These are phyloP conservation scores for Batillaria attramentaria DNA, from an alignment of 1,140 invertebrate species.

Conservation along the genomic window DNA sequence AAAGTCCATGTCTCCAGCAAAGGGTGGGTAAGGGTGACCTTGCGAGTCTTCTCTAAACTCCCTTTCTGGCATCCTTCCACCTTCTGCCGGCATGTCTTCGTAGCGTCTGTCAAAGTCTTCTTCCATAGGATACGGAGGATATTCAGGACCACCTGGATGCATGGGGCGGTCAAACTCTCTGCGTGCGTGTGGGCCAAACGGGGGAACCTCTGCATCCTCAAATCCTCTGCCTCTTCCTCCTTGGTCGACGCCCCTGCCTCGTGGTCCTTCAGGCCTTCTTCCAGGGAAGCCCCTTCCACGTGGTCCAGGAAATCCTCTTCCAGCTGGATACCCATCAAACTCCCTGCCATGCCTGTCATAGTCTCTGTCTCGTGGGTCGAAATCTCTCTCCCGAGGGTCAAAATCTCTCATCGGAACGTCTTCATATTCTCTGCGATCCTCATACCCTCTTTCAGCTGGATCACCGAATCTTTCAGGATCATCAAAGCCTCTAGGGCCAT, in stretches of 20 bases:
- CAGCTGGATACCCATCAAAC: not conserved
- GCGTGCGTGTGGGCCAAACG: no score
- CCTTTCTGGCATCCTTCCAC: conserved; percentile 18
- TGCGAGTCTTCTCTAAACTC: conserved; percentile 19
- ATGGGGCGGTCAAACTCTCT: not conserved
- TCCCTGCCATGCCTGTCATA: not conserved
- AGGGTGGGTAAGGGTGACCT: not conserved
- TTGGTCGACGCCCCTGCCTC: conserved; percentile 23
- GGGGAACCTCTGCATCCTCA: conserved; percentile 11
- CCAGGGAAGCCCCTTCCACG: conserved; percentile 15
- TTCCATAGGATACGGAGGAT: not conserved
- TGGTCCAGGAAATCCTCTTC: not conserved
- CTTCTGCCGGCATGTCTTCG: not conserved
- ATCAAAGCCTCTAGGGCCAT: conserved; percentile 9
- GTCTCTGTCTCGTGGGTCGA: conserved; percentile 34
- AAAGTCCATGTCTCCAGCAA: conserved; percentile 28
- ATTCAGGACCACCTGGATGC: not conserved
- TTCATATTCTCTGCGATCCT: conserved; percentile 1
- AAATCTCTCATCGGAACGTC: conserved; percentile 11
- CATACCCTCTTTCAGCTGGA: conserved; percentile 1
- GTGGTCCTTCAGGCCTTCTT: conserved; percentile 20
- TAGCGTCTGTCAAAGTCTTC: conserved; percentile 25
- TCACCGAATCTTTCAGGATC: conserved; percentile 8
- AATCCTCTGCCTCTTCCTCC: conserved; percentile 29
- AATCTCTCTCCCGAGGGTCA: not conserved